Evolutionary conservation across 1,140 invertebrate species (phyloP), one percentile per base, ranked within the genome.

Genomic region (Neotoxoptera formosana): DNA sequence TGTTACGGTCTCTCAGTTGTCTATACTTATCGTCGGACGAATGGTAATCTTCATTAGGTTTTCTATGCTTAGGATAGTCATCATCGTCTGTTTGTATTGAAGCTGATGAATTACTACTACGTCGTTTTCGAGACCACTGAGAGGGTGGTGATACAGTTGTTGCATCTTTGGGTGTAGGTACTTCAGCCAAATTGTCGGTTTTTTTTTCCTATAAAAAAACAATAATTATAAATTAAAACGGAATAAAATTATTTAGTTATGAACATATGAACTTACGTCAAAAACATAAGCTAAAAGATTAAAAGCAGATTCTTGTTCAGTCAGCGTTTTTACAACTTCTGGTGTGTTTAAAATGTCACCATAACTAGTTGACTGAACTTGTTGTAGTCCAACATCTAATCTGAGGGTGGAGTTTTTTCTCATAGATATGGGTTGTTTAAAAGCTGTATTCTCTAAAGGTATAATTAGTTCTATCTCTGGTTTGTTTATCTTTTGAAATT

Each of bases 1-100:
- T 97, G 95, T 97, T 97, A 94, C 97, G 97, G 94, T 97, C 96
- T 30, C 97, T 95, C 30, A 97, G 95, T 94, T 97, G 96, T 41
- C 96, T 95, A 94, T 97, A 97, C 94, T 95, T 96, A 23, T 94
- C 94, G n/a, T 93, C 53, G 36, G 94, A 93, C 0, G 91, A 93
- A 84, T 93, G 76, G 4, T 90, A 90, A 56, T 93, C 91, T 56
- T 86, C 91, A 93, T 93, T 93, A 8, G 47, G 91, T 30, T 83
- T 83, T 36, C 48, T 93, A 21, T 93, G 91, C 47, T 93, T 93
- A 17, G 91, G 48, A 93, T 93, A 93, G 11, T 93, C 91, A 86
- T 93, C 91, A 86, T 93, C 91, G 30, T 93, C 91, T 21, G 91
- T 93, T 56, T 86, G 91, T 51, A 93, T 45, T 30, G 91, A 93